Percentiles rank a stretch among this genome's conserved stretches.
These are phyloP conservation scores for Campylomormyrus numenius DNA, from an alignment of 2,113 vertebrate genomes.

Conservation along the genomic window DNA sequence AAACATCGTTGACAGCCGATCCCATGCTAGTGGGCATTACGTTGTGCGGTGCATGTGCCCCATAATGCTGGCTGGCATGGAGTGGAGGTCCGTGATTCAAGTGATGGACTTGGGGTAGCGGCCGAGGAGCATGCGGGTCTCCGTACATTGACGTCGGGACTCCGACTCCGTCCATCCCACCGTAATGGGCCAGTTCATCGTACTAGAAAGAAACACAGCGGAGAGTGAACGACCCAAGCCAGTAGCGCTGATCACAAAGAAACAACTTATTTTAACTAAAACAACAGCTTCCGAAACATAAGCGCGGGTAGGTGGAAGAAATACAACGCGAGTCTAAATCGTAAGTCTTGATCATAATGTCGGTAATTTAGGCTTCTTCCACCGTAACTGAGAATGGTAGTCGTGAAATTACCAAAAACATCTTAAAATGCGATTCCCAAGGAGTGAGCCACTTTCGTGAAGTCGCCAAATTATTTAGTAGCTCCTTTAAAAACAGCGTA, in stretches of 20 bases:
- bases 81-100: constrained; percentile 98
- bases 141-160: constrained; percentile 98
- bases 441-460: constrained; percentile 65
- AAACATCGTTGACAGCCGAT: constrained; percentile 98
- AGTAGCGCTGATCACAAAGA: not conserved
- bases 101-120: constrained; percentile 97
- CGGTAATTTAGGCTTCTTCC: constrained; percentile 26
- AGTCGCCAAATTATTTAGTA: constrained; percentile 58
- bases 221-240: constrained; percentile 35
- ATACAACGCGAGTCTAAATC: not conserved
- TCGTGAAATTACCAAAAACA: constrained; percentile 86
- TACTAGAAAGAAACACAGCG: constrained; percentile 71
- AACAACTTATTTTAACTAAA: constrained; percentile 25
- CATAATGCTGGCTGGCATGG: constrained; percentile 97
- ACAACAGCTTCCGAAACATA: constrained; percentile 15
- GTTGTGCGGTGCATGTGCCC: constrained; percentile 96
- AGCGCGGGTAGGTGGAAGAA: not conserved
- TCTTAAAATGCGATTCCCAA: constrained; percentile 67
- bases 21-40: constrained; percentile 99
- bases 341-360: constrained; percentile 42
- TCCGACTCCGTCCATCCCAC: constrained; percentile 96
- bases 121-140: constrained; percentile 93
- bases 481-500: constrained; percentile 46
- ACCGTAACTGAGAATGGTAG: constrained; percentile 36
- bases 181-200: constrained; percentile 99